Evolutionary conservation across 2,797 vertebrate genomes (phyloP), one percentile per base, ranked within the genome.

Genomic region (Pagetopsis macropterus): DNA sequence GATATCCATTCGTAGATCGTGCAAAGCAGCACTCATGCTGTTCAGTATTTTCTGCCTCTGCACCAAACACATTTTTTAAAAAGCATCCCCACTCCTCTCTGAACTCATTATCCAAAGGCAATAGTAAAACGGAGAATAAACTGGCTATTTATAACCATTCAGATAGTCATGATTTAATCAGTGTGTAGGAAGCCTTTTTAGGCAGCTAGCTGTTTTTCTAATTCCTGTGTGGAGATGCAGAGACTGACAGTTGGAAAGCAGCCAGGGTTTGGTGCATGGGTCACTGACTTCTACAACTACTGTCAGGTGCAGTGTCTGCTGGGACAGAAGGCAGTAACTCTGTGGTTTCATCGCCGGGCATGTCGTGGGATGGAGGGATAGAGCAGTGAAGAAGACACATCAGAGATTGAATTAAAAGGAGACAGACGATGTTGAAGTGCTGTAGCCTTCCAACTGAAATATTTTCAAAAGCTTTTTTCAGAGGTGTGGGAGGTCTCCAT

Each of bases 401-500:
- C 71, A 56, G 67, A 74, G 67, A 58, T 41, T 67, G 63, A 54
- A 55, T 33, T 57, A 19, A 13, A 48, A 60, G 3, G 69, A 72
- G 72, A 72, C 72, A 75, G 79, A 62, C 23, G 75, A 71, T 83
- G 62, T 83, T n/a, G 37, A 46, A 76, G 62, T 64, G 56, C 68
- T 85, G 41, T 76, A 75, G 49, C 54, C 57, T 65, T 78, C 55
- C 48, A 66, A 77, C 66, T 85, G 55, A 68, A 75, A 59, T 56
- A 48, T 69, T 83, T 82, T 79, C 27, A 60, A 63, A 80, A 71
- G 51, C 33, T 55, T 72, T 65, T 67, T 59, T 70, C 60, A 57
- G 77, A 68, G 56, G 62, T 87, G 89, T 89, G 64, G 85, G 88
- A 84, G 86, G 84, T 86, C 58, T 78, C 72, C 48, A 84, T 89